Evolutionary conservation across 2,888 invertebrate genomes (phyloP).

Genomic region (Chouioia cunea): DNA sequence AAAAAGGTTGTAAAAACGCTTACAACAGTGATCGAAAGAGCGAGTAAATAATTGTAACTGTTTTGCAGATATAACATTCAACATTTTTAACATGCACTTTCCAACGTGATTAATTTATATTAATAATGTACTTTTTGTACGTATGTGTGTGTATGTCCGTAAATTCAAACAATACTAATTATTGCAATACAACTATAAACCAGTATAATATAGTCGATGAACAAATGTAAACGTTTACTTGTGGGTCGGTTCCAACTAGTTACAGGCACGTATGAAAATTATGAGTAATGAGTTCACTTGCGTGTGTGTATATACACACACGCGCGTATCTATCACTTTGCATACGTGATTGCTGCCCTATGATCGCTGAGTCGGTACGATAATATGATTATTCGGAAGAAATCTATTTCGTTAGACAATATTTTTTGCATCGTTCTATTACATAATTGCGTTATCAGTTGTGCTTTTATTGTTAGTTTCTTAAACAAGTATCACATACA

Average conservation of each 20-base stretch:
- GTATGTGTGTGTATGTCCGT: slow-evolving; percentile 13
- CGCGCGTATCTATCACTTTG: slow-evolving; percentile 11
- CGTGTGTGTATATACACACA: slow-evolving; percentile 10
- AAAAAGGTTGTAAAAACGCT: slow-evolving; percentile 32
- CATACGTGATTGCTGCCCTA: slow-evolving; percentile 36
- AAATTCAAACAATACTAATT: slow-evolving; percentile 27
- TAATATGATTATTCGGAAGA: slow-evolving; percentile 23
- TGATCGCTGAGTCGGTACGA: slow-evolving; percentile 30
- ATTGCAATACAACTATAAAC: slow-evolving; percentile 6
- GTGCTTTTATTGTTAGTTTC: slow-evolving; percentile 23
- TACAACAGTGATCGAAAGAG: slow-evolving; percentile 14
- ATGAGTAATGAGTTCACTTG: slow-evolving; percentile 3
- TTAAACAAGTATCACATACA: slow-evolving; percentile 13
- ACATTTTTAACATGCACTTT: slow-evolving; percentile 14
- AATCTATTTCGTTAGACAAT: neutral
- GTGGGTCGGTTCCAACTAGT: slow-evolving; percentile 17
- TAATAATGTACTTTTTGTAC: slow-evolving; percentile 25
- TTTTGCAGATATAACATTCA: neutral
- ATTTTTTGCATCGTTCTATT: slow-evolving; percentile 10
- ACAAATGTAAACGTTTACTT: slow-evolving; percentile 22
- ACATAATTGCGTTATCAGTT: slow-evolving; percentile 33
- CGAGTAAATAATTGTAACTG: neutral
- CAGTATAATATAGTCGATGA: slow-evolving; percentile 18
- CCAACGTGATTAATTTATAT: slow-evolving; percentile 22
- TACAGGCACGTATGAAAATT: slow-evolving; percentile 25